Percentiles rank a stretch among this genome's conserved stretches.
These are phyloP conservation scores for Hydrophis major DNA, from an alignment of 2,797 vertebrate species.

Conservation along the genomic window DNA sequence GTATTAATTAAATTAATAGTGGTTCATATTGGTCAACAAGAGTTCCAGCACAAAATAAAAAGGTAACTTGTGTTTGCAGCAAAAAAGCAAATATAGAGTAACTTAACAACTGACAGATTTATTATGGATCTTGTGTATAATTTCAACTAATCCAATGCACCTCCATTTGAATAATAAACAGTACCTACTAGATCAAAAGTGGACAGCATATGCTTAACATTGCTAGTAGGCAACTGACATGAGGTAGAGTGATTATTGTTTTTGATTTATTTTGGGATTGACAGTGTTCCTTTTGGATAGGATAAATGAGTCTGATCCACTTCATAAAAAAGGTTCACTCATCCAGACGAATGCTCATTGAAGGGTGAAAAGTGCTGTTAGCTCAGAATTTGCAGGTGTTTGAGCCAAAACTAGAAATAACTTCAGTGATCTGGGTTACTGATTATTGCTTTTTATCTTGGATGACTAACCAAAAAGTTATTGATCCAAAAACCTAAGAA, in stretches of 20 bases:
- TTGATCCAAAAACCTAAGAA: slow-evolving; percentile 41
- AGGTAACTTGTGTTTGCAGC: not conserved
- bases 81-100: not conserved
- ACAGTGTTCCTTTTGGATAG: not conserved
- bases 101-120: not conserved
- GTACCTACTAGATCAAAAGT: not conserved
- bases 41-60: not conserved
- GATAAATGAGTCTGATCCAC: slow-evolving; percentile 20
- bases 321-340: slow-evolving; percentile 27
- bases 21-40: not conserved
- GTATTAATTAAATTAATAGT: slow-evolving; percentile 1
- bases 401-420: slow-evolving; percentile 8
- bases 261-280: not conserved
- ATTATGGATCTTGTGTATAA: not conserved
- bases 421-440: slow-evolving; percentile 40
- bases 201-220: not conserved
- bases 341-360: slow-evolving; percentile 3
- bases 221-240: not conserved
- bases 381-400: slow-evolving; percentile 28
- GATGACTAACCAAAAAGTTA: slow-evolving; percentile 20
- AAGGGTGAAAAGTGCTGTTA: slow-evolving; percentile 31
- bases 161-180: not conserved
- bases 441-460: slow-evolving; percentile 33
- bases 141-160: not conserved
- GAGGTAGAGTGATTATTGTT: not conserved